Base-by-base conservation (phyloP, 2,888 invertebrate species). In the Tupiocoris notatus region DNA sequence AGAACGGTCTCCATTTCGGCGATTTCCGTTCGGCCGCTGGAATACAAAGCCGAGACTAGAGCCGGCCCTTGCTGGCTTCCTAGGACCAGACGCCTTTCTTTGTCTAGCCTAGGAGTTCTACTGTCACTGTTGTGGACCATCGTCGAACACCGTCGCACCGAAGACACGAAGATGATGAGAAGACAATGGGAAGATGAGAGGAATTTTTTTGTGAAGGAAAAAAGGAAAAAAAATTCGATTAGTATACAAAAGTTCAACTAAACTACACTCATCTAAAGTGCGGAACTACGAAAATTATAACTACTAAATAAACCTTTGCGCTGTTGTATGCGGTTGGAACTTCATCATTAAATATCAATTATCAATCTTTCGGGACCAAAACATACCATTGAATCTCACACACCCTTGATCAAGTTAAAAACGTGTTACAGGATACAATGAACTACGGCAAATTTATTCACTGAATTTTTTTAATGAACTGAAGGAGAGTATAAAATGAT, bases 1-100 rank as follows among this genome's bases (percentile, higher is more conserved):
- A 94, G 92, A 88, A 94, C 94, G 84, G 94, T 94, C 88, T 94
- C 94, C 91, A 94, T 93, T 88, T 94, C 94, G 82, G 94, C 93
- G 81, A 91, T 90, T 85, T 91, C 91, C 79, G 90, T 91, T 86
- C 90, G 87, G 84, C 78, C 79, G 74, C 79, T 79, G 66, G 25
- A 78, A 79, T 62, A 66, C 25, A 68, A 68, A 67, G 64, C 65
- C 58, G 75, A 75, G 58, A 75, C 73, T 73, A 73, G 39, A 73
- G 73, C 73, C 56, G 73, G 73, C 63, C 73, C 73, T 25, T 62
- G 57, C 73, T 39, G 62, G 16, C 62, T 73, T 17, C 39, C 39
- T 3, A 39, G 39, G 12, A 39, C 39, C 12, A 39, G 39, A 12
- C 39, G 39, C 39, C 73, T 25, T 25, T 73, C 73, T 62, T 73